Base-by-base conservation (phyloP, 1,140 invertebrate genomes). In the Plectrocnemia conspersa region DNA sequence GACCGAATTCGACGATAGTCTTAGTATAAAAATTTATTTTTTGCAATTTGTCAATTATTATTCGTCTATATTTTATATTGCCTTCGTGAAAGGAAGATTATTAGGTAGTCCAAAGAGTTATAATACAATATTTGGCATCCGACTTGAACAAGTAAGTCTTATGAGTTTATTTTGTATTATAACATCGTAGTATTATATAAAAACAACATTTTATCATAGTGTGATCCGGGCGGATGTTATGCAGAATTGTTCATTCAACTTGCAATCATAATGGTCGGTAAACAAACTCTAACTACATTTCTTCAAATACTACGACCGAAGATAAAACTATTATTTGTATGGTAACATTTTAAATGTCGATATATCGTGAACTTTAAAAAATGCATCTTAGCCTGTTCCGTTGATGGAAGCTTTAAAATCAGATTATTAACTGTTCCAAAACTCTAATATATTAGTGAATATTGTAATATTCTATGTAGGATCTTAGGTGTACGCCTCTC, bases 11-110 rank as follows among this genome's bases (percentile, higher is more conserved):
- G 89, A 92, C 53, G 85, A 91, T 64, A 88, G 85, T 68, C 75
- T 89, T 15, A 88, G 86, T 1, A 81, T 92, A 63, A 92, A 91
- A 77, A 87, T 90, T 48, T 92, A 91, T 69, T 76, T 90, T 55
- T 90, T 92, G 65, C 87, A 91, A 70, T 92, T 92, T 70, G 83
- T 91, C 61, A 92, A 92, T 70, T 91, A 86, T 66, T 92, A 91
- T 66, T 86, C 87, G 1, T 89, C 86, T 32, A 83, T 91, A 50
- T 88, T 92, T 67, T 92, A 92, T 68, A 88, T 92, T 44, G 89
- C 88, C 1, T 92, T 91, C 65, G 80, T 90, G 59, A 91, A 91
- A 69, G 87, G 87, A 36, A 82, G 86, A 64, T 88, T 88, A 72
- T 80, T 84, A 23, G 86, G 88, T 4, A 86, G 84, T 70, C 86